phyloP scores from a whole-genome alignment of 2,797 vertebrate genomes.

The Tangara arthus region DNA sequence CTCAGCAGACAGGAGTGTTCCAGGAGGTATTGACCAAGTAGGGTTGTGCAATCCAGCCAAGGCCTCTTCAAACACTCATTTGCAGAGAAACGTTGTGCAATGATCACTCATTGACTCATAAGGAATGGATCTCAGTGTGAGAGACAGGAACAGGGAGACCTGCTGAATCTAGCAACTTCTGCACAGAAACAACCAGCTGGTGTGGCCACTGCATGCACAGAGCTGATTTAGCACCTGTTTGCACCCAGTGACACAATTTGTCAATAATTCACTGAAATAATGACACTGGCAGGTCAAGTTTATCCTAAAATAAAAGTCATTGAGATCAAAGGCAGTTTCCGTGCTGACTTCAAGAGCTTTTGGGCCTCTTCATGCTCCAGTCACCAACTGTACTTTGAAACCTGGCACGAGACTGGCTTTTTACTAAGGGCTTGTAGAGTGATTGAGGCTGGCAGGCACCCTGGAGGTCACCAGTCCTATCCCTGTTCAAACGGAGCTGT shows the following conservation, averaged over 20 bases:
- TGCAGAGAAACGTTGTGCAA: not conserved
- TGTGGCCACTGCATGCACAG: not conserved
- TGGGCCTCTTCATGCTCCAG: not conserved
- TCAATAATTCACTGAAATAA: not conserved
- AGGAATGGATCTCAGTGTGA: not conserved
- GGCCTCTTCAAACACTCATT: not conserved
- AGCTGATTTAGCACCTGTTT: not conserved
- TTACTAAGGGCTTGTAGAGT: not conserved
- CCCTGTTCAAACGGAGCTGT: not conserved
- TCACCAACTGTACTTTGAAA: not conserved
- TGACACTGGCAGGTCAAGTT: not conserved
- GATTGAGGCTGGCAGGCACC: not conserved
- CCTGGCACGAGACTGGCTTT: not conserved
- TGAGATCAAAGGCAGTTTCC: not conserved
- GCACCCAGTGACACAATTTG: not conserved
- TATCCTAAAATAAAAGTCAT: not conserved
- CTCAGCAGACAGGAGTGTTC: not conserved
- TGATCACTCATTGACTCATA: not conserved
- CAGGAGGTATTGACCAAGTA: not conserved
- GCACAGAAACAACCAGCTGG: not conserved
- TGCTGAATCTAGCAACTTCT: not conserved
- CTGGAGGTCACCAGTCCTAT: not conserved
- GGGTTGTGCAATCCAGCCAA: constrained; percentile 8
- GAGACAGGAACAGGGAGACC: not conserved
- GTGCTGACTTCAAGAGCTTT: not conserved